These are phyloP conservation scores for Drosophila lacertosa DNA, from an alignment of 1,140 invertebrate species.

Conservation along the genomic window DNA sequence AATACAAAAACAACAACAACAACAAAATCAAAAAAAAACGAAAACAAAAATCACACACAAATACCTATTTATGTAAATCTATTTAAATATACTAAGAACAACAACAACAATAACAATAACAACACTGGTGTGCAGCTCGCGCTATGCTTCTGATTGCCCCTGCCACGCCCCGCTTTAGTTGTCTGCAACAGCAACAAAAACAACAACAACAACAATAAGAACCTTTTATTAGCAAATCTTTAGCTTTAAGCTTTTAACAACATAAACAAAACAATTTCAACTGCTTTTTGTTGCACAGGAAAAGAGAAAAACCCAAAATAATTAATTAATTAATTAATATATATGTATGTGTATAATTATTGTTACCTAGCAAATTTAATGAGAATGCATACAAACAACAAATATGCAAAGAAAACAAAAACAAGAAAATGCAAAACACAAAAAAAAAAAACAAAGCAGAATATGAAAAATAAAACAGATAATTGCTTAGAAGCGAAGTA, in stretches of 20 bases:
- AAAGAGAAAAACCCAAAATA: slow-evolving; percentile 36
- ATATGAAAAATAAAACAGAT: slow-evolving; percentile 10
- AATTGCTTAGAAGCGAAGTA: slow-evolving; percentile 52
- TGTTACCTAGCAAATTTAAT: slow-evolving; percentile 54
- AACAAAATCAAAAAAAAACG: slow-evolving; percentile 28
- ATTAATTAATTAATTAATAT: slow-evolving; percentile 23
- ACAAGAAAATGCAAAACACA: slow-evolving; percentile 12
- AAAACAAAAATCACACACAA: slow-evolving; percentile 30
- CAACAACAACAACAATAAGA: slow-evolving; percentile 30
- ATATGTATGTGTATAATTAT: slow-evolving; percentile 24
- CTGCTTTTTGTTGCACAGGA: slow-evolving; percentile 51
- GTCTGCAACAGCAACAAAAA: slow-evolving; percentile 24
- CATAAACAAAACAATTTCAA: slow-evolving; percentile 37
- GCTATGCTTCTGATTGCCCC: slow-evolving; percentile 55
- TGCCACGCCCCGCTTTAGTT: slow-evolving; percentile 57
- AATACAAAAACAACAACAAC: slow-evolving; percentile 58
- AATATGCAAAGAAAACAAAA: slow-evolving; percentile 2
- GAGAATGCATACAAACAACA: slow-evolving; percentile 24
- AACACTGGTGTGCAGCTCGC: slow-evolving; percentile 65
- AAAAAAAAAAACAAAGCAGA: slow-evolving; percentile 16
- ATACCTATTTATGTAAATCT: slow-evolving; percentile 51
- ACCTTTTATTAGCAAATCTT: slow-evolving; percentile 68
- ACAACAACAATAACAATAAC: slow-evolving; percentile 34
- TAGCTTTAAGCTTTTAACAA: slow-evolving; percentile 56
- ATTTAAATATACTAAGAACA: slow-evolving; percentile 40